Base-by-base conservation (phyloP, 2,888 invertebrate genomes). In the Nemoura dubitans region DNA sequence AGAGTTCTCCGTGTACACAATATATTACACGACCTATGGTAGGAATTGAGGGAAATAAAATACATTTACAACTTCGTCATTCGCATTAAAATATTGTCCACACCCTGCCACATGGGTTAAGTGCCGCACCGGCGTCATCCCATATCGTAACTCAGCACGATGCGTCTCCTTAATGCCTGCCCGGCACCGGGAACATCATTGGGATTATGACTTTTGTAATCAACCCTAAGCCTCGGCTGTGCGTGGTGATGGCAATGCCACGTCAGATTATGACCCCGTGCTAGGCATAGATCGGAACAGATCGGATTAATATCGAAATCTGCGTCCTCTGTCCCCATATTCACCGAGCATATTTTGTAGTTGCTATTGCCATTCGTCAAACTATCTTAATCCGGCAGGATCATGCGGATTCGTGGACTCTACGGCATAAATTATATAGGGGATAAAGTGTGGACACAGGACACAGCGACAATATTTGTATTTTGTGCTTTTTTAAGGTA, bases 181-280 rank as follows among this genome's bases (percentile, higher is more conserved):
- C n/a, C n/a, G n/a, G n/a, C n/a, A n/a, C 83, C 43, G n/a, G 42
- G 36, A 36, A 43, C 43, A 83, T 83, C 83, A 42, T 83, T 26
- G 83, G 83, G 83, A 83, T 83, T 83, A 83, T 26, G 83, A 26
- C 83, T 83, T 78, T 78, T 78, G 78, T 59, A 59, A 78, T 78
- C 78, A 78, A 78, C 78, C n/a, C 27, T 78, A 78, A 78, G 25
- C 78, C 78, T 27, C 25, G 26, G 28, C 78, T 26, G 14, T 27
- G 26, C 78, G 26, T 78, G 78, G 28, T 25, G 78, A 78, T 26
- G 7, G 78, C 78, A 78, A 6, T 28, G 0, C 14, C 78, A 25
- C 3, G 78, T 28, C 26, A 26, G 78, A 78, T 78, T 78, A 78
- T 28, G 26, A 78, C 78, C 26, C 78, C 6, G 28, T 28, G 27